A percentile compares a stretch with the other conserved stretches of the same genome.
Conservation (phyloP, 2,113 vertebrate species). For the Gopherus evgoodei region DNA sequence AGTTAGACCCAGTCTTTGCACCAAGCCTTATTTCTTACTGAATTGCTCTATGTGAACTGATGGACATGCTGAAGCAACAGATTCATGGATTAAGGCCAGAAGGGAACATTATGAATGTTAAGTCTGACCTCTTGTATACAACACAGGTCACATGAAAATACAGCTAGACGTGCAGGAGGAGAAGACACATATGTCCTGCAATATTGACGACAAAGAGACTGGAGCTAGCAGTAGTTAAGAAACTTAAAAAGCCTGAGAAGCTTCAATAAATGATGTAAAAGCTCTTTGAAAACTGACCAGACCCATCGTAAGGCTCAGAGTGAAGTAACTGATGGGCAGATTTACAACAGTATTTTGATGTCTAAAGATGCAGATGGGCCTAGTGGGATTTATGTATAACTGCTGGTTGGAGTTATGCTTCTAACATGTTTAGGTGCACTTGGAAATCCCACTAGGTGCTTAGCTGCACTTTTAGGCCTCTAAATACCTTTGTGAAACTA, state of each 20-base stretch:
- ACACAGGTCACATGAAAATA: not conserved
- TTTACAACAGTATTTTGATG: rapidly evolving
- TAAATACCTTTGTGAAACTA: not conserved
- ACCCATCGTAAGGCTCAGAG: not conserved
- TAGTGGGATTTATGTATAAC: not conserved
- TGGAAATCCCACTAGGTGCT: not conserved
- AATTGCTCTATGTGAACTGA: not conserved
- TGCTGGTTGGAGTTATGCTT: not conserved
- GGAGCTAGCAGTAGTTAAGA: not conserved
- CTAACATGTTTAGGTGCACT: rapidly evolving
- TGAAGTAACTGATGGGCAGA: not conserved
- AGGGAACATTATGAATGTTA: rapidly evolving
- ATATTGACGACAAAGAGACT: not conserved
- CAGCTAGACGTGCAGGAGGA: not conserved
- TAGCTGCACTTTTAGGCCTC: not conserved
- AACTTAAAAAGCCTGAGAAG: not conserved
- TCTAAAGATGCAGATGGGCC: rapidly evolving
- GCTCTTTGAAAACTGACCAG: not conserved
- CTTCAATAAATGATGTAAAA: not conserved
- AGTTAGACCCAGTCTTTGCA: not conserved
- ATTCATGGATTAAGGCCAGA: not conserved
- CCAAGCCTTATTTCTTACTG: not conserved
- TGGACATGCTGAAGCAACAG: not conserved
- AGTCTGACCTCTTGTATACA: not conserved
- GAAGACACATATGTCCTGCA: rapidly evolving